Evolutionary conservation across 2,797 vertebrate genomes (phyloP), one percentile per base, ranked within the genome.

Genomic region (Tenualosa thibaudeaui): DNA sequence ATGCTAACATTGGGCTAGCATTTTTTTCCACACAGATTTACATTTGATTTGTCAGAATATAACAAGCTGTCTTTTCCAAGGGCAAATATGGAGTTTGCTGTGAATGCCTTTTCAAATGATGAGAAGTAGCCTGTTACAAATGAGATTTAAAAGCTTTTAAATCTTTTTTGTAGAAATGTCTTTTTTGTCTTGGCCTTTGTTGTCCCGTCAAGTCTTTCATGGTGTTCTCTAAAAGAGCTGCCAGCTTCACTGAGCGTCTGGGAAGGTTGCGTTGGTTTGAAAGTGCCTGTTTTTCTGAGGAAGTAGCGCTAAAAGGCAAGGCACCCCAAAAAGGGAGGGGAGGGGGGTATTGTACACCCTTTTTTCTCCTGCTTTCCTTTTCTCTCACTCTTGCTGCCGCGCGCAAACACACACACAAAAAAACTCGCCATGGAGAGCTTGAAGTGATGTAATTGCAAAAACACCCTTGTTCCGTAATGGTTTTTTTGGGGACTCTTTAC

Each of bases 191-290:
- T 13, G 7, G 46, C 26, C 71, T 78, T 78, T 78, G 86, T 81
- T 82, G 85, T 87, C 86, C 86, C 85, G 83, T 37, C 81, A 89
- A 86, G 85, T 89, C 91, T 90, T 91, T 91, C 87, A 90, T 90
- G 90, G 88, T 85, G 56, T 89, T 92, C 88, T 88, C 88, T 92
- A 91, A 90, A 88, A 90, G 68, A 78, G 82, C 90, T 89, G 93
- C 90, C 94, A 93, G 89, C 87, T 92, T 91, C 90, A 89, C 90
- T 93, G 92, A 93, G 81, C 81, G 83, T 93, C 93, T 92, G 86
- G 75, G 89, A 81, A 84, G 84, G 81, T 65, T 37, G 88, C 90
- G 90, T 24, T 87, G 86, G 85, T 87, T 81, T 6, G 84, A 19
- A 91, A 92, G 90, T 91, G 71, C 17, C 17, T 78, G 91, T 88